Evolutionary conservation across 2,797 vertebrate genomes (phyloP), one percentile per base, ranked within the genome.

Genomic region (Phyllotis vaccarum): DNA sequence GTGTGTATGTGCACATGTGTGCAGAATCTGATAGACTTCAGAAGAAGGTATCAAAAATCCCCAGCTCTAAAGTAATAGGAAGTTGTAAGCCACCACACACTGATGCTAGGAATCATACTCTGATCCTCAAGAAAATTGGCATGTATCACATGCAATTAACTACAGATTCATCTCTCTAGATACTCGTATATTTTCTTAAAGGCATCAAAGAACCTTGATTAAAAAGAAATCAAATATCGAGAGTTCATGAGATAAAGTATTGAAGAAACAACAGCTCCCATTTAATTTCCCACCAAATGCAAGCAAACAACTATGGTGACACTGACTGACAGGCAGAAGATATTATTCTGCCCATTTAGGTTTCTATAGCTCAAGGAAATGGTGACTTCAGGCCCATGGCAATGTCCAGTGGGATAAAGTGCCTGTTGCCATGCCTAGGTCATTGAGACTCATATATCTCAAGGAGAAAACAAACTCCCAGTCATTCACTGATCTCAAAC

Each of bases 281-380:
- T 12, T 29, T 34, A 8, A 13, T 17, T 17, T 24, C n/a, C 14
- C 0, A 0, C 21, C 12, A n/a, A 49, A 21, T 3, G 24, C 8
- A 12, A 97, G 24, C 12, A 9, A 94, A 19, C 11, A 70, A 62
- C 2, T 8, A 14, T 13, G 7, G 0, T 31, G 54, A 34, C 2
- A 43, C 22, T 29, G 10, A 14, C 40, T 82, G 7, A 21, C 31
- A 8, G 46, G 52, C 12, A 86, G 66, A 72, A 21, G 3, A n/a
- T 66, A 3, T 22, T 40, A 16, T 66, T 66, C 19, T 66, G 11
- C 4, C 3, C 49, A 16, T 64, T 22, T 34, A 14, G 49, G 4
- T 80, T 14, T 0, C 68, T 2, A 52, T 31, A 5, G 29, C 68
- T 82, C 43, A 86, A 68, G 21, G 52, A 49, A 60, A 40, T 70